Conservation (phyloP, 2,113 vertebrate genomes). For the Salvelinus alpinus region DNA sequence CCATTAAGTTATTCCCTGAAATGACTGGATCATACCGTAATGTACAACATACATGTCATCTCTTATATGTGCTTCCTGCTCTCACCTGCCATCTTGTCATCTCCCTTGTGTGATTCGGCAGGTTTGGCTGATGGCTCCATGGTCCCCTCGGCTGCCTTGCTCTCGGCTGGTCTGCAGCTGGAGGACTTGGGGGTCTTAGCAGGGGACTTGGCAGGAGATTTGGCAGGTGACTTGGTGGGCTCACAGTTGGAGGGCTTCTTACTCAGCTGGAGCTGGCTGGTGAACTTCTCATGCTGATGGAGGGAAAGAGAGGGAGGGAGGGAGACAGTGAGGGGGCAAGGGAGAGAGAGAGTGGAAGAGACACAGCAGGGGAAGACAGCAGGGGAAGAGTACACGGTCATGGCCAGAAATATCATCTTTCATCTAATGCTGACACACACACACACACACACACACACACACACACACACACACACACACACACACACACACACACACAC, state of each 20-base stretch:
- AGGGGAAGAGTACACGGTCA: background rate
- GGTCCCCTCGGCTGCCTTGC: slow-evolving; percentile 68
- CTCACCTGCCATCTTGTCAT: slow-evolving; percentile 87
- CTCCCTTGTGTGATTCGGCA: slow-evolving; percentile 78
- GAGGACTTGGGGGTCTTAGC: slow-evolving; percentile 78
- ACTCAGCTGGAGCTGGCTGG: slow-evolving; percentile 92
- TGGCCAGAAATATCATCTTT: background rate
- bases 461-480: slow-evolving; percentile 1
- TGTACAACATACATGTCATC: too few relatives aligned
- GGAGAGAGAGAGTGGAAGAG: background rate
- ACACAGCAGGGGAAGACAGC: background rate
- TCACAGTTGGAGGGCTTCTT: slow-evolving; percentile 84
- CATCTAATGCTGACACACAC: background rate
- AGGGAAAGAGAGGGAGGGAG: slow-evolving; percentile 19
- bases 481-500: slow-evolving; percentile 3
- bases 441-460: background rate
- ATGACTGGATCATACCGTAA: too few relatives aligned
- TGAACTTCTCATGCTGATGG: slow-evolving; percentile 95
- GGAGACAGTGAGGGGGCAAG: background rate
- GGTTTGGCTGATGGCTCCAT: slow-evolving; percentile 74
- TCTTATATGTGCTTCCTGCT: background rate
- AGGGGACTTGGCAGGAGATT: slow-evolving; percentile 59
- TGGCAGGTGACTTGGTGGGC: slow-evolving; percentile 39
- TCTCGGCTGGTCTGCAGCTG: slow-evolving; percentile 67
- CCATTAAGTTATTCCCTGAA: too few relatives aligned